Conservation (phyloP, 2,888 invertebrate species). For the Axea sp. region DNA sequence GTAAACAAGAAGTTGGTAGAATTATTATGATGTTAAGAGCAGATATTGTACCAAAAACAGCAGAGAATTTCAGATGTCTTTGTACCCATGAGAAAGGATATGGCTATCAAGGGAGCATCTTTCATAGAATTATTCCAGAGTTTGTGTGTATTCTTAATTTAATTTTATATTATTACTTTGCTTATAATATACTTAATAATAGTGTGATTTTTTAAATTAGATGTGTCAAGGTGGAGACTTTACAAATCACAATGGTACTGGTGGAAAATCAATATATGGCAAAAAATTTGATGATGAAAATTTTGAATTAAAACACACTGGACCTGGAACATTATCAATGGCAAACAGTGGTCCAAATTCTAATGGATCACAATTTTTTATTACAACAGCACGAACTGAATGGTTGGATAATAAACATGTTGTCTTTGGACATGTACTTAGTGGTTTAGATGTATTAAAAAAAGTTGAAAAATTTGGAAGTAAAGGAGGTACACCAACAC, state of each 20-base stretch:
- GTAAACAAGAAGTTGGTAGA: slow-evolving; percentile 91
- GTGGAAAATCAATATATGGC: slow-evolving; percentile 98
- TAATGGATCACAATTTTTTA: slow-evolving; percentile 98
- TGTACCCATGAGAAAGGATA: slow-evolving; percentile 98
- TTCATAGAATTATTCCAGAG: slow-evolving; percentile 97
- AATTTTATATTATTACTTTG: too few relatives aligned
- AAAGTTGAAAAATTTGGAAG: slow-evolving; percentile 94
- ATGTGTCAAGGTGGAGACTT: slow-evolving; percentile 99
- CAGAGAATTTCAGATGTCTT: slow-evolving; percentile 94
- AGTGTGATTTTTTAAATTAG: slow-evolving; percentile 13
- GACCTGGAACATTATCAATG: slow-evolving; percentile 96
- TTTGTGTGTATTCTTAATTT: slow-evolving; percentile 87
- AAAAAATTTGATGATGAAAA: slow-evolving; percentile 98
- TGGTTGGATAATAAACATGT: slow-evolving; percentile 95
- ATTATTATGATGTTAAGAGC: slow-evolving; percentile 94
- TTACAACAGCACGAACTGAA: slow-evolving; percentile 94
- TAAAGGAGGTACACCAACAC: slow-evolving; percentile 88
- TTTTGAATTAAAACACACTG: slow-evolving; percentile 96
- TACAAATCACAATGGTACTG: slow-evolving; percentile 93
- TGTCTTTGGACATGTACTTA: slow-evolving; percentile 94
- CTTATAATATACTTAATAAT: too few relatives aligned
- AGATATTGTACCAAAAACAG: slow-evolving; percentile 97
- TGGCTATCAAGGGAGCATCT: slow-evolving; percentile 95
- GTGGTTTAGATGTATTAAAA: slow-evolving; percentile 94
- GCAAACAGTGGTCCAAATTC: slow-evolving; percentile 98